Conservation (phyloP, 2,888 invertebrate genomes). For the Phalera bucephala region DNA sequence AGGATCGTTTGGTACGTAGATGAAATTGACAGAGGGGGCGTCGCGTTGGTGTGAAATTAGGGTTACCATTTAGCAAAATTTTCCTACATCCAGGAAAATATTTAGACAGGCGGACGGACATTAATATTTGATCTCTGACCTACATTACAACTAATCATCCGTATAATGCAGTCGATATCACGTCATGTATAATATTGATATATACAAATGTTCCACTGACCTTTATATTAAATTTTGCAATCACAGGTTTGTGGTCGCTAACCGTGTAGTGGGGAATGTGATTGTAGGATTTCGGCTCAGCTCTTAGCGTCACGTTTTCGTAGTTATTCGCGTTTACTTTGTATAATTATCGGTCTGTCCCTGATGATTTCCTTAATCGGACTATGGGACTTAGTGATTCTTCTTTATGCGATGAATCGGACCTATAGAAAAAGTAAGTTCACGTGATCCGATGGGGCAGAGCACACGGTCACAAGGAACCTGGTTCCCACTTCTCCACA, state of each 20-base stretch:
- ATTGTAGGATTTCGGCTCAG: conserved; percentile 89
- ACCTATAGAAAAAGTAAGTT: no score
- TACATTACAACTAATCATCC: neutral
- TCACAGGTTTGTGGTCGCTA: conserved; percentile 97
- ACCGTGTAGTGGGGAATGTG: conserved; percentile 89
- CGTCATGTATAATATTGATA: neutral
- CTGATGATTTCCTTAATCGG: conserved; percentile 96
- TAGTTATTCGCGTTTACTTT: conserved; percentile 92
- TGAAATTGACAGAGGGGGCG: no score
- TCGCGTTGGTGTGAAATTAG: no score
- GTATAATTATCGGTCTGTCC: conserved; percentile 97
- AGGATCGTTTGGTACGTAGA: no score
- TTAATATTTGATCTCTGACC: neutral
- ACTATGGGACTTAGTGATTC: no score
- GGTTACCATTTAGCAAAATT: no score
- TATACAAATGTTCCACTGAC: conserved; percentile 68
- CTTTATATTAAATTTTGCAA: conserved; percentile 90
- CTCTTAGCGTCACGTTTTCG: conserved; percentile 90
- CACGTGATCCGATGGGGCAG: no score
- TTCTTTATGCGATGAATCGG: no score
- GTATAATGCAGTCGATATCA: neutral
- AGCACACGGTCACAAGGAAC: no score
- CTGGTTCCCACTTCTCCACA: no score
- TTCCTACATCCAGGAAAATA: no score
- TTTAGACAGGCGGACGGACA: no score